These are phyloP conservation scores for Brachymystax lenok DNA, from an alignment of 2,797 vertebrate species.

Conservation along the genomic window DNA sequence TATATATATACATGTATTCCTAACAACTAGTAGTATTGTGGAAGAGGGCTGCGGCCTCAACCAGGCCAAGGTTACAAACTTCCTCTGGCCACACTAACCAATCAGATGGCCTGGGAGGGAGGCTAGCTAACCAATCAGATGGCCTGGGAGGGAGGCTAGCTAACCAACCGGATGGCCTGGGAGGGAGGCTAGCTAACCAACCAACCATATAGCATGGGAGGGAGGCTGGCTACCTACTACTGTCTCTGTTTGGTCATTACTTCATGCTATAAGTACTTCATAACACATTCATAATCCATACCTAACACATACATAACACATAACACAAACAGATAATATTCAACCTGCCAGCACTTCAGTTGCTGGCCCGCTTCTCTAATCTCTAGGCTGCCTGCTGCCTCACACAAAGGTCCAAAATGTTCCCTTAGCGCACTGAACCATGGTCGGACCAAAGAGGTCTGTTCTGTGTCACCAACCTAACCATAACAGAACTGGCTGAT, in stretches of 20 bases:
- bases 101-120: conserved; percentile 29
- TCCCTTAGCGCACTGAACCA: conserved; percentile 55
- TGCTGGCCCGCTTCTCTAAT: not conserved
- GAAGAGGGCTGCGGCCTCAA: conserved; percentile 47
- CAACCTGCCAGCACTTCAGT: not conserved
- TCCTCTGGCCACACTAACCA: conserved; percentile 42
- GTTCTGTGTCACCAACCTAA: conserved; percentile 29
- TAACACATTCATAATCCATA: not conserved
- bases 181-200: no score
- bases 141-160: no score
- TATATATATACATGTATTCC: not conserved
- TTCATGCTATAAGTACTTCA: not conserved
- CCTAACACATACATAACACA: no score
- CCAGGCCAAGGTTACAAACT: conserved; percentile 67
- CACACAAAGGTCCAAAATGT: conserved; percentile 48
- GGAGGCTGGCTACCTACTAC: not conserved
- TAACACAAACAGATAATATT: not conserved
- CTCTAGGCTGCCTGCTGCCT: conserved; percentile 38
- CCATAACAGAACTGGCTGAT: conserved; percentile 46
- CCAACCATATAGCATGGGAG: not conserved
- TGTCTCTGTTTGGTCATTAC: conserved; percentile 25
- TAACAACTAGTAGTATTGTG: not conserved
- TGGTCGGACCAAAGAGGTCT: conserved; percentile 35
- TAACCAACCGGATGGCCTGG: no score
- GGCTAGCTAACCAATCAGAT: no score